Evolutionary conservation across 2,888 invertebrate species (phyloP), one percentile per base, ranked within the genome.

Genomic region (Chalcis sispes): DNA sequence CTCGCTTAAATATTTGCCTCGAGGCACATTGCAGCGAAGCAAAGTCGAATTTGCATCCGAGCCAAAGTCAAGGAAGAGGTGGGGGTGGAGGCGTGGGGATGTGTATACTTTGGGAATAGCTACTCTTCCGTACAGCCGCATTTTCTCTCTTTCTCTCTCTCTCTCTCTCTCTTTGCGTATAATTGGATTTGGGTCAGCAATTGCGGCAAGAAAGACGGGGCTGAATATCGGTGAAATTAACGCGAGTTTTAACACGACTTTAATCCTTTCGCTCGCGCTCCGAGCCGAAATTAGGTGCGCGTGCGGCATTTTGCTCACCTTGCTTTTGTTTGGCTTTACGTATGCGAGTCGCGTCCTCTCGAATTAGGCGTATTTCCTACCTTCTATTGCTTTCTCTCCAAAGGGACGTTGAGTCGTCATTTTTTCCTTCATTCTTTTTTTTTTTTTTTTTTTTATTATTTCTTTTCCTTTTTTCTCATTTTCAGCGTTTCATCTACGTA

Each of bases 171-270:
- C n/a, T 25, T n/a, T 2, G 42, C 23, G 36, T 50, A 42, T 73
- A 73, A 73, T 73, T 73, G 72, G 48, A 73, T 73, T 73, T 69
- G 36, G 69, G 74, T 62, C 74, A 74, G 46, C 27, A 18, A 42
- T 13, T 23, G 29, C 29, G 25, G 46, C 32, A 18, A 56, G 40
- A 8, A n/a, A 18, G 18, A 15, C 20, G 27, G 27, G 10, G 20
- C 18, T 23, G 48, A 65, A 48, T 72, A 66, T 67, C 42, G 56
- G 56, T 23, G 29, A 62, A 74, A 74, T 74, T 74, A 67, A 67
- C 42, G 67, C 29, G 25, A 67, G 56, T 69, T 74, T 69, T 52
- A 67, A 69, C 46, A 40, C 46, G 36, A 69, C 59, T 74, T 69
- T 74, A 69, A 74, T 74, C 67, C 67, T 56, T 46, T 40, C 40